A percentile compares a stretch with the other conserved stretches of the same genome.
These are phyloP conservation scores for Lepidocyrtinus sp. DNA, from an alignment of 2,888 invertebrate genomes.

Conservation along the genomic window DNA sequence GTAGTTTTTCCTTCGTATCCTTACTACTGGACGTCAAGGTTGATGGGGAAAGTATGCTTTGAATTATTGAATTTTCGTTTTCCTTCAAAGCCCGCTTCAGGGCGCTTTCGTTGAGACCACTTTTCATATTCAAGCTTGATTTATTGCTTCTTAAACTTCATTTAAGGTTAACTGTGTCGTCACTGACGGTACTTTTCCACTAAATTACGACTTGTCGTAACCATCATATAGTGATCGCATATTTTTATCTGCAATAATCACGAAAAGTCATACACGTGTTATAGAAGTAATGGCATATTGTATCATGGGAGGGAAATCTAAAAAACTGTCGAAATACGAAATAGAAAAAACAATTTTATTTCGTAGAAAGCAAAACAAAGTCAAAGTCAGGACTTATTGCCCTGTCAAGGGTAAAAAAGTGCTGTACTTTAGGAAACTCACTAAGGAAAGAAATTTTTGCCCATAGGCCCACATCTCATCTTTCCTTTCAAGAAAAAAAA, in stretches of 20 bases:
- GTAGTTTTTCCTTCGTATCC: not conserved
- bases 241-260: conserved; percentile 4
- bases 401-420: conserved; percentile 25
- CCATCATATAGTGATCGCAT: not conserved
- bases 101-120: conserved; percentile 17
- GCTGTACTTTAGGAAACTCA: not conserved
- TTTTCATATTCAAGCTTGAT: conserved; percentile 13
- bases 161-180: not conserved
- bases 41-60: conserved; percentile 50
- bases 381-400: conserved; percentile 29
- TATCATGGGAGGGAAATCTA: not conserved
- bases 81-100: conserved; percentile 50
- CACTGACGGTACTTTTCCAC: not conserved
- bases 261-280: not conserved
- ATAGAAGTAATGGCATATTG: not conserved
- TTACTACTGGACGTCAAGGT: not conserved
- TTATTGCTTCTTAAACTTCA: conserved; percentile 33
- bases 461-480: conserved; percentile 23
- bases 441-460: not conserved
- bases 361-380: not conserved
- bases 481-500: conserved; percentile 8
- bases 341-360: not conserved
- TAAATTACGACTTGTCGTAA: not conserved
- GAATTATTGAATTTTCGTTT: conserved; percentile 48
- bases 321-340: not conserved